Conservation (phyloP, 2,888 invertebrate species). For the Kryphioiulus occultus region DNA sequence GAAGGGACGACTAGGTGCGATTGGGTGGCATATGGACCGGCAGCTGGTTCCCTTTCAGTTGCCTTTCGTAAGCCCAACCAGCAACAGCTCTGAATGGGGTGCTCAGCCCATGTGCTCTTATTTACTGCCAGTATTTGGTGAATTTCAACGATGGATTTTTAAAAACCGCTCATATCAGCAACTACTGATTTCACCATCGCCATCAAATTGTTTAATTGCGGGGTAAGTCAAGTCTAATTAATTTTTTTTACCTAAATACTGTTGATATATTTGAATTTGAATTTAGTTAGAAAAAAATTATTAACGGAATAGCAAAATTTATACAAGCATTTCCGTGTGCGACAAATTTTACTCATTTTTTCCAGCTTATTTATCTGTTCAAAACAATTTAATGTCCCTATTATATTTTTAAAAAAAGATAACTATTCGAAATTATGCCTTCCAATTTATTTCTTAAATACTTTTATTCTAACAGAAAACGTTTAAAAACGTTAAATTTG, state of each 20-base stretch:
- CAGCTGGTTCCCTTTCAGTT: slow-evolving; percentile 41
- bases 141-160: background rate
- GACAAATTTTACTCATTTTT: no score
- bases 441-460: no score
- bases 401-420: no score
- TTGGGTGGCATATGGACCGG: slow-evolving; percentile 44
- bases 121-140: background rate
- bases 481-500: no score
- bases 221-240: background rate
- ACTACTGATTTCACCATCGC: background rate
- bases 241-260: background rate
- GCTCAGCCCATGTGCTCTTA: background rate
- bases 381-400: no score
- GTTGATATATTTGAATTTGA: background rate
- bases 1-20: slow-evolving; percentile 30
- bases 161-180: background rate
- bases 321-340: no score
- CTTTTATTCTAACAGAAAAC: no score
- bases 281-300: no score
- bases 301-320: no score
- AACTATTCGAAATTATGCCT: no score
- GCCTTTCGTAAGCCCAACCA: background rate
- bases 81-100: slow-evolving; percentile 12
- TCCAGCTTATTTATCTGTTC: no score
- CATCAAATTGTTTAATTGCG: background rate